Evolutionary conservation across 2,113 vertebrate genomes (phyloP).

Genomic region (Mirounga angustirostris): DNA sequence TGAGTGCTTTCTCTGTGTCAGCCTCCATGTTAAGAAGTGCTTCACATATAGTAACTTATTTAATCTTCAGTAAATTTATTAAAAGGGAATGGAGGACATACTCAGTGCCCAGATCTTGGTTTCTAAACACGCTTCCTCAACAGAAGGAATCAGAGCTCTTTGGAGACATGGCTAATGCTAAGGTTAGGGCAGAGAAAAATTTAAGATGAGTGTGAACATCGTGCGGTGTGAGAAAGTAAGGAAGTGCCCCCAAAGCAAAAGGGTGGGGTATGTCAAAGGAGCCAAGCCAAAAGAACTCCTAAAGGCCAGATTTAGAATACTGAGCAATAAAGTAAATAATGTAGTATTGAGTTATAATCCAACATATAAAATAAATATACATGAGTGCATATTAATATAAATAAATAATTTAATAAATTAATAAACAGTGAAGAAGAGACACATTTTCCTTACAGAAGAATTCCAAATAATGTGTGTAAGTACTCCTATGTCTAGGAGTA

Average conservation of each 20-base stretch:
- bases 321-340: constrained; percentile 36
- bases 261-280: not conserved
- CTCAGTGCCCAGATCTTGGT: not conserved
- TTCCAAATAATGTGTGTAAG: not conserved
- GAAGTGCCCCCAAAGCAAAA: not conserved
- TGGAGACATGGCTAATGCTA: constrained; percentile 21
- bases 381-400: not conserved
- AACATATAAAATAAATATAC: constrained; percentile 52
- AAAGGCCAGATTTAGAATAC: not conserved
- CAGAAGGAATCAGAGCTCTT: not conserved
- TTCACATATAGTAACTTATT: not conserved
- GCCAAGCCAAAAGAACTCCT: not conserved
- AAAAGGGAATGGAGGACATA: constrained; percentile 19
- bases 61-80: constrained; percentile 3
- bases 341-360: constrained; percentile 13
- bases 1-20: not conserved
- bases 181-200: not conserved
- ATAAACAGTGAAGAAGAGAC: not conserved
- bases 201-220: not conserved
- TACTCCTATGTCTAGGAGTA: not conserved
- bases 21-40: not conserved
- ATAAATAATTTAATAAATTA: constrained; percentile 46
- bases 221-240: not conserved
- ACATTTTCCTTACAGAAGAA: not conserved
- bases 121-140: constrained; percentile 1